Evolutionary conservation across 1,140 invertebrate species (phyloP).

Genomic region (Calosoma granatense): DNA sequence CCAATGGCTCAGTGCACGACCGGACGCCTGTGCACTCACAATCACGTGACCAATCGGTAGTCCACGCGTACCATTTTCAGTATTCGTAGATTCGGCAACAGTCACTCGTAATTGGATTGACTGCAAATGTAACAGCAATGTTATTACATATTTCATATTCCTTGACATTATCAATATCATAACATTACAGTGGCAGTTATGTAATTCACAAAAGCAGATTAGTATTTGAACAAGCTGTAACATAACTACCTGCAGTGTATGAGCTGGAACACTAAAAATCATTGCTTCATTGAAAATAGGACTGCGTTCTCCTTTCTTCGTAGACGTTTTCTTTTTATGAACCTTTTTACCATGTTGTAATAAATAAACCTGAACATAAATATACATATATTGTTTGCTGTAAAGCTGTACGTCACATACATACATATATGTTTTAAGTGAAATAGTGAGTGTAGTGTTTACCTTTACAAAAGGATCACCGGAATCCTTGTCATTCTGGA

Average conservation of each 20-base stretch:
- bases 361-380: conserved; percentile 60
- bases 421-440: background rate
- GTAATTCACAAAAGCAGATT: too few relatives aligned
- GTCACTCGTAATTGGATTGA: conserved; percentile 55
- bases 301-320: conserved; percentile 55
- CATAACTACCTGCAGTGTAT: conserved; percentile 53
- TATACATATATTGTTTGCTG: conserved; percentile 10
- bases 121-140: background rate
- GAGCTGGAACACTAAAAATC: conserved; percentile 63
- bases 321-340: conserved; percentile 63
- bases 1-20: conserved; percentile 68
- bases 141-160: background rate
- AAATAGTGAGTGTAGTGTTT: too few relatives aligned
- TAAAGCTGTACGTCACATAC: conserved; percentile 4
- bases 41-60: conserved; percentile 62
- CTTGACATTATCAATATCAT: conserved; percentile 7
- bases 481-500: conserved; percentile 30
- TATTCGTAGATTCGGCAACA: conserved; percentile 33
- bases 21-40: conserved; percentile 53
- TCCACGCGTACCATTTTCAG: conserved; percentile 31
- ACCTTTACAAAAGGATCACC: conserved; percentile 47
- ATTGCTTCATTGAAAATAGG: conserved; percentile 73
- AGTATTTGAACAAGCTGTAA: background rate
- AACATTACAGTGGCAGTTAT: background rate
- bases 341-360: conserved; percentile 66